Evolutionary conservation across 2,113 vertebrate species (phyloP).

Genomic region (Carassius carassius): DNA sequence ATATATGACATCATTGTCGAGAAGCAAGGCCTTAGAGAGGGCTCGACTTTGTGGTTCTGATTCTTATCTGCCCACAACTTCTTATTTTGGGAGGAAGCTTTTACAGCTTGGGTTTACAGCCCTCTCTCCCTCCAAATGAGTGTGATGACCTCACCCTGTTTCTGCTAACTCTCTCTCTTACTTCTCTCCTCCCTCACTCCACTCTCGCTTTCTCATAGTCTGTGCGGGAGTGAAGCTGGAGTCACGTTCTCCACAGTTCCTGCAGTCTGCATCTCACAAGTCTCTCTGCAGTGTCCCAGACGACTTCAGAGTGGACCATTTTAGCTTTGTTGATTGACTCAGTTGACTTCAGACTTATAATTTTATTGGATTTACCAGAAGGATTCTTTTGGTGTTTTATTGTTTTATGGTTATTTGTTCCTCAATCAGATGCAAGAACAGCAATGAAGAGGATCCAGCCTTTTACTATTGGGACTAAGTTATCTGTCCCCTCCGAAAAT

Average conservation of each 20-base stretch:
- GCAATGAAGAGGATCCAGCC: slow-evolving; percentile 75
- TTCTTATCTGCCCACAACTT: slow-evolving; percentile 48
- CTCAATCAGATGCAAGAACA: slow-evolving; percentile 57
- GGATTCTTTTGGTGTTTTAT: background rate
- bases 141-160: slow-evolving; percentile 61
- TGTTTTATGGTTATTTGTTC: slow-evolving; percentile 2
- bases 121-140: slow-evolving; percentile 44
- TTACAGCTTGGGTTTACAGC: slow-evolving; percentile 55
- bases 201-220: slow-evolving; percentile 15
- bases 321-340: background rate
- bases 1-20: slow-evolving; percentile 51
- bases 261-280: slow-evolving; percentile 17
- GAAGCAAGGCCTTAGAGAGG: background rate
- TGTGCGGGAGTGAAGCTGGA: slow-evolving; percentile 46
- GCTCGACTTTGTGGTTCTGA: slow-evolving; percentile 3
- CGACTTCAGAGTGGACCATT: background rate
- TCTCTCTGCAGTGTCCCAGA: slow-evolving; percentile 5
- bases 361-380: background rate
- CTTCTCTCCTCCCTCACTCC: slow-evolving; percentile 28
- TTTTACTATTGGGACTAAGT: slow-evolving; percentile 77
- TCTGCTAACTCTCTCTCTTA: slow-evolving; percentile 40
- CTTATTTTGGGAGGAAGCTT: slow-evolving; percentile 55
- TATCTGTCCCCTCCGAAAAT: slow-evolving; percentile 68
- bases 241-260: slow-evolving; percentile 64
- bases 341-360: slow-evolving; percentile 7